Conservation (phyloP, 2,113 vertebrate species). For the Bagarius yarrelli region DNA sequence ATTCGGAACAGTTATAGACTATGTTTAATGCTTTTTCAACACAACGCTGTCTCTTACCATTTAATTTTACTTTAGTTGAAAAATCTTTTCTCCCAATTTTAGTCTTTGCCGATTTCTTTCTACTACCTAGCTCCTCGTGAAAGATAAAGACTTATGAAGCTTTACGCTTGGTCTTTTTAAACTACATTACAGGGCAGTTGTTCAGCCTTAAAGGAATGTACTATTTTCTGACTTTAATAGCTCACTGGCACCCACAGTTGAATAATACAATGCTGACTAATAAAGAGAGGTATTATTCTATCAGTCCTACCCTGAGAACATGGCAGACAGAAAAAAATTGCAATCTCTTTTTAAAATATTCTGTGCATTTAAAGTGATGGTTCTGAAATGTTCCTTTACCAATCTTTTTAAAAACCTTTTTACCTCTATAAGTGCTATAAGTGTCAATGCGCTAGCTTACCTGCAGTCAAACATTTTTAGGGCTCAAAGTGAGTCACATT, state of each 20-base stretch:
- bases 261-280: neutral
- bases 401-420: neutral
- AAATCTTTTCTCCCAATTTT: too few species aligned
- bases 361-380: neutral
- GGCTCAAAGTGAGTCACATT: neutral
- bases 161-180: neutral
- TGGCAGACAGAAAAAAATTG: neutral
- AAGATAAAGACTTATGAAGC: neutral
- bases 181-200: neutral
- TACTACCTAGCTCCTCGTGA: neutral
- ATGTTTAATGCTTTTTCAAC: neutral
- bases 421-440: conserved; percentile 29
- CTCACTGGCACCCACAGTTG: neutral
- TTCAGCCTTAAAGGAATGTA: neutral
- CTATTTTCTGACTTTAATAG: neutral
- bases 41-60: neutral
- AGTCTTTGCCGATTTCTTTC: neutral
- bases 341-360: too few species aligned
- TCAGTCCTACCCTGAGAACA: neutral
- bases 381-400: neutral
- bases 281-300: neutral
- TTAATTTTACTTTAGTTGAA: neutral
- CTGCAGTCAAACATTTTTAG: conserved; percentile 3
- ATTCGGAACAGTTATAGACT: too few species aligned
- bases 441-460: conserved; percentile 23